These are phyloP conservation scores for Lingula anatina DNA, from an alignment of 2,888 invertebrate species.

Conservation along the genomic window DNA sequence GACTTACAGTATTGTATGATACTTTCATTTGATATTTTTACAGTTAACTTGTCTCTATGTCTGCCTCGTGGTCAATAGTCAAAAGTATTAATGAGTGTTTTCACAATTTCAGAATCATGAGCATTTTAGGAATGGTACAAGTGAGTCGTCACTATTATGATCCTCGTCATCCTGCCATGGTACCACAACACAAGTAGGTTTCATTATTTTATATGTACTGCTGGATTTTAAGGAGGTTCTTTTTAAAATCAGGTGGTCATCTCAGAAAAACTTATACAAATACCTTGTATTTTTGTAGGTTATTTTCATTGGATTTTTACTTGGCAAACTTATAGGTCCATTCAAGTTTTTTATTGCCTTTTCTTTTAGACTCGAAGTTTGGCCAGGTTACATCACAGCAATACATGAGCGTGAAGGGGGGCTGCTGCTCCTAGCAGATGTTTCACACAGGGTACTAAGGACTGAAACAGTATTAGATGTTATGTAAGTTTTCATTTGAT, in stretches of 20 bases:
- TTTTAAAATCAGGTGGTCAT: too few relatives aligned
- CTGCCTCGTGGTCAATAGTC: too few relatives aligned
- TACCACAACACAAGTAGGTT: slow-evolving; percentile 58
- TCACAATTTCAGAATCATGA: slow-evolving; percentile 63
- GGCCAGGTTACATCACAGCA: slow-evolving; percentile 87
- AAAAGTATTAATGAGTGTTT: neutral
- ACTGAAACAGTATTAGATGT: slow-evolving; percentile 70
- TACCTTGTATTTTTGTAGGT: too few relatives aligned
- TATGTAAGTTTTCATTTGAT: slow-evolving; percentile 53
- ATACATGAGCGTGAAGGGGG: slow-evolving; percentile 85
- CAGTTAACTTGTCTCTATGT: too few relatives aligned
- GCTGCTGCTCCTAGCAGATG: slow-evolving; percentile 79
- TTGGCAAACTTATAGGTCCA: too few relatives aligned
- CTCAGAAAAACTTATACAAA: too few relatives aligned
- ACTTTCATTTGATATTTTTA: too few relatives aligned
- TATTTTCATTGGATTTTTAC: too few relatives aligned
- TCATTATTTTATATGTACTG: too few relatives aligned
- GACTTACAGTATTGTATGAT: too few relatives aligned
- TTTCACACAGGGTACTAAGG: slow-evolving; percentile 76
- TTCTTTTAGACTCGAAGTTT: slow-evolving; percentile 74
- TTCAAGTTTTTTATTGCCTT: too few relatives aligned
- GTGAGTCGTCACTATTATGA: slow-evolving; percentile 77
- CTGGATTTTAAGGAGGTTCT: too few relatives aligned
- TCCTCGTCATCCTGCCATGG: slow-evolving; percentile 59
- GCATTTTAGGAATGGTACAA: slow-evolving; percentile 65